phyloP scores from a whole-genome alignment of 2,113 vertebrate species.

The Emydura subglobosa region DNA sequence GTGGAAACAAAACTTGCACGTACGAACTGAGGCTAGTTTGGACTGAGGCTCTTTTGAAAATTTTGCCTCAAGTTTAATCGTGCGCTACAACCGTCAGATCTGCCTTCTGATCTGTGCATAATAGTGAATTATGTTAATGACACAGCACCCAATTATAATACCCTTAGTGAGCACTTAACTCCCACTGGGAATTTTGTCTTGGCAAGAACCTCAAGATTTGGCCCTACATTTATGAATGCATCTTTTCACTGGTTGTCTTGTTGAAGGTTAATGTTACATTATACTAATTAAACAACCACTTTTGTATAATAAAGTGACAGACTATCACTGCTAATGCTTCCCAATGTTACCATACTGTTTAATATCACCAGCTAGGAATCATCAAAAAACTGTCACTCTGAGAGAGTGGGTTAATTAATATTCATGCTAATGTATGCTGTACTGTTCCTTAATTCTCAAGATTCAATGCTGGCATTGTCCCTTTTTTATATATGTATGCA shows the following conservation, averaged over 20 bases:
- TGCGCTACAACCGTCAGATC: not conserved
- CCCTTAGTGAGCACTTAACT: not conserved
- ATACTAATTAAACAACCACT: not conserved
- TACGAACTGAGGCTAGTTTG: not conserved
- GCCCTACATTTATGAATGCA: not conserved
- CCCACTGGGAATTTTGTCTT: not conserved
- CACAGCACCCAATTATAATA: not conserved
- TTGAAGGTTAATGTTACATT: not conserved
- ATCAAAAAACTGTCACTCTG: constrained; percentile 23
- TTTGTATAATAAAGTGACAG: not conserved
- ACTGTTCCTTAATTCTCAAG: constrained; percentile 26
- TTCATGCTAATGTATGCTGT: constrained; percentile 6
- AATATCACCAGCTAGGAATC: not conserved
- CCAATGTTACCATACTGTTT: not conserved
- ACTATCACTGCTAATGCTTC: not conserved
- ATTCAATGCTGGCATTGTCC: constrained; percentile 29
- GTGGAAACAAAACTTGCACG: not conserved
- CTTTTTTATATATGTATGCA: not conserved
- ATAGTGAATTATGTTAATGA: not conserved
- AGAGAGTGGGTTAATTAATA: constrained; percentile 50
- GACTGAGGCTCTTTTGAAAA: not conserved
- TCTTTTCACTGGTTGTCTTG: not conserved
- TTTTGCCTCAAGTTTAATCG: not conserved
- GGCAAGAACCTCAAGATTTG: not conserved
- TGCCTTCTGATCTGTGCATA: not conserved